Evolutionary conservation across 2,888 invertebrate genomes (phyloP).

Genomic region (Halocaridina rubra): DNA sequence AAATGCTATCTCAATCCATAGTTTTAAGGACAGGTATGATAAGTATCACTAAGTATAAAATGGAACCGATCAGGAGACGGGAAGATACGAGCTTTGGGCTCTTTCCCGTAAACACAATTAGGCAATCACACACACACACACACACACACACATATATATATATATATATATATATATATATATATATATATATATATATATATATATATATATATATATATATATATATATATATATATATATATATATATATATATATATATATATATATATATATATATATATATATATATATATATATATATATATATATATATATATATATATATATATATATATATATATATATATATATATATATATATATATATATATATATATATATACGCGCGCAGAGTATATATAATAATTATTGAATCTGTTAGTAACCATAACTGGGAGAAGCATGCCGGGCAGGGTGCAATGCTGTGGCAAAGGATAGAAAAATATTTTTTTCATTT

Average conservation of each 20-base stretch:
- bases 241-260: neutral
- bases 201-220: constrained; percentile 9
- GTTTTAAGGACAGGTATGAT: too few relatives aligned
- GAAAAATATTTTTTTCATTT: too few relatives aligned
- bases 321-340: too few relatives aligned
- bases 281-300: constrained; percentile 5
- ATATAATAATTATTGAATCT: too few relatives aligned
- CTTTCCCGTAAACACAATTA: too few relatives aligned
- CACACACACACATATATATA: neutral
- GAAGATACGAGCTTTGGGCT: too few relatives aligned
- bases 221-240: constrained; percentile 24
- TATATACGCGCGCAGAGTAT: neutral
- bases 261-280: constrained; percentile 10
- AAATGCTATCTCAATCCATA: too few relatives aligned
- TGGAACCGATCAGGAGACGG: too few relatives aligned
- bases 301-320: neutral
- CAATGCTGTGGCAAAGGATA: too few relatives aligned
- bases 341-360: neutral
- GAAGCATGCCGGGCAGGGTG: too few relatives aligned
- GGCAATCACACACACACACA: neutral
- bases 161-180: neutral
- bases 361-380: constrained; percentile 25
- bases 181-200: constrained; percentile 14
- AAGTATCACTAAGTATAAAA: too few relatives aligned
- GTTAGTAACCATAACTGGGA: too few relatives aligned